A percentile compares a stretch with the other conserved stretches of the same genome.
These are phyloP conservation scores for Circaetus cinerascens DNA, from an alignment of 2,113 vertebrate genomes.

Conservation along the genomic window DNA sequence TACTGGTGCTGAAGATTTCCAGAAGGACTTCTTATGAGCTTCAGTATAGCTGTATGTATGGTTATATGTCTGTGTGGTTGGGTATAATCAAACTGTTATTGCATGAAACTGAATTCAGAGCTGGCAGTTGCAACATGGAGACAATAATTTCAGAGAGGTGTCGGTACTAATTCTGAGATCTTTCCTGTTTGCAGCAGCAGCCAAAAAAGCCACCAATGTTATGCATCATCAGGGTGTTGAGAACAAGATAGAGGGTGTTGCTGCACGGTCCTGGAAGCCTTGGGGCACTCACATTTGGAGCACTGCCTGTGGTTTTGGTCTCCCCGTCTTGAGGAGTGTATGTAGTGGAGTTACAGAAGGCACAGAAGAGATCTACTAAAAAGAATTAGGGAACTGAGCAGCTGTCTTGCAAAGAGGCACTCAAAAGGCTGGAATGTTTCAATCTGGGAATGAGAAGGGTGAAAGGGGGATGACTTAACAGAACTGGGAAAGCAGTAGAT, in stretches of 20 bases:
- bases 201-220: neutral
- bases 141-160: neutral
- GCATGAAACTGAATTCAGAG: neutral
- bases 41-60: neutral
- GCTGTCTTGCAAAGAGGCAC: neutral
- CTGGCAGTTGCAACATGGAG: neutral
- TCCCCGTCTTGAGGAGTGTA: neutral
- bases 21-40: neutral
- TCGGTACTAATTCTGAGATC: constrained; percentile 9
- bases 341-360: neutral
- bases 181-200: constrained; percentile 45
- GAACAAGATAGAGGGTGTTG: neutral
- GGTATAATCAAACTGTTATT: neutral
- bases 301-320: neutral
- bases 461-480: neutral
- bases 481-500: neutral
- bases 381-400: neutral
- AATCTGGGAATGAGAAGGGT: neutral
- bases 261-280: neutral
- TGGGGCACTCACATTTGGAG: neutral
- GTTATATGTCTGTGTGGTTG: neutral
- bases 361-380: neutral
- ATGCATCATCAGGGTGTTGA: neutral
- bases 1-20: neutral
- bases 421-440: neutral